Evolutionary conservation across 1,140 invertebrate species (phyloP), one percentile per base, ranked within the genome.

Genomic region (Paraescarpia echinospica): DNA sequence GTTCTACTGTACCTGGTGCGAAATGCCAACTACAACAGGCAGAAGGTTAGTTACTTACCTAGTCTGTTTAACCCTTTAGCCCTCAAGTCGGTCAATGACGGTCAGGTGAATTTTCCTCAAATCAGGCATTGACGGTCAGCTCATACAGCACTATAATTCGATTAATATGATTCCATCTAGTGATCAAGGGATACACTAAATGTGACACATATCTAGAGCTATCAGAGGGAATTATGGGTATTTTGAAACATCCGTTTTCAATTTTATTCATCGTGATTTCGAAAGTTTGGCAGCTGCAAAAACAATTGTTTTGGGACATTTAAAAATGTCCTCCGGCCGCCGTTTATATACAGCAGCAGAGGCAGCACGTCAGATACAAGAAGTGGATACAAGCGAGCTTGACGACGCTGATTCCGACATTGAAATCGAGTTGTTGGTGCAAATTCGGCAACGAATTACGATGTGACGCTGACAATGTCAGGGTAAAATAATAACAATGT

Each of bases 271-370:
- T 34, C 89, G 34, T 9, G 41, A 8, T 48, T 48, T 5, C 41
- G 14, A 14, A 5, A 48, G 41, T 48, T 48, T 48, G 41, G 14
- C 14, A 48, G 41, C 41, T 48, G 41, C 41, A 48, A 48, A 48
- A 48, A 48, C 41, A 48, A 48, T 48, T 48, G 41, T 34, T 89
- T 89, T 89, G n/a, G 89, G 34, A 89, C 89, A 89, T 89, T 89
- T 89, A 89, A 89, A 89, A 89, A 89, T 89, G 89, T 89, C 89
- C 5, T 89, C 89, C 34, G 89, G 89, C 89, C 34, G 89, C 89
- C 34, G 89, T 27, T 89, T n/a, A n/a, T n/a, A n/a, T n/a, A n/a
- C n/a, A n/a, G n/a, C n/a, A n/a, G n/a, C n/a, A n/a, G n/a, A n/a
- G n/a, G n/a, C n/a, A n/a, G n/a, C n/a, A n/a, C n/a, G n/a, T n/a